Base-by-base conservation (phyloP, 53 echinoderm and acorn worm genomes). In the Temnopleurus reevesii region DNA sequence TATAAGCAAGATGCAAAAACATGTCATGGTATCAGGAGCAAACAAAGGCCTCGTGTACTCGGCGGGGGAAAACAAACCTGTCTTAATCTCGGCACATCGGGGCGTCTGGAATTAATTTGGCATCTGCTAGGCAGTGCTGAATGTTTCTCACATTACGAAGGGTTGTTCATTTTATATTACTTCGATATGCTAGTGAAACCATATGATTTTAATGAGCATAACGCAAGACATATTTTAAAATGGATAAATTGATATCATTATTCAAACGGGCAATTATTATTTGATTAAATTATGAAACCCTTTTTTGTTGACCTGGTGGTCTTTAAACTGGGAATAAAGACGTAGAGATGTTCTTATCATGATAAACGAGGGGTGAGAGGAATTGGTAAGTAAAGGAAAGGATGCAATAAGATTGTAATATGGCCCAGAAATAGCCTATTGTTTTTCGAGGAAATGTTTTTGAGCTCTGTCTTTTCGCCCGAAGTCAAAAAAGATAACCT, bases 371-470 rank as follows among this genome's bases (percentile, higher is more conserved):
- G 41, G 38, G 43, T 21, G n/a, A 41, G 35, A 65, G 35, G 21
- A 38, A 21, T 34, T 10, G 41, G 7, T 5, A 41, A 71, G 41
- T 3, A 38, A n/a, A 41, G 41, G 23, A 41, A 19, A 71, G 23
- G 21, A 41, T 71, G 71, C 71, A 71, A 71, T 71, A 71, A 71
- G 8, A 41, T 46, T 49, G 79, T 79, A 79, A 47, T n/a, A n/a
- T 55, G 83, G 47, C 23, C 83, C 83, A 56, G 56, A 56, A 83
- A 83, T 83, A 83, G 83, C 35, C 15, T 18, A 5, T 30, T 54
- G 27, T 49, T 83, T n/a, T 83, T 83, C 83, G 83, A 8, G 56
- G 83, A 83, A 83, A 83, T 83, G 83, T 83, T 83, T 83, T 55
- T 36, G 83, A 4, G 55, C 6, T 49, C 46, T 79, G 71, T 41